Evolutionary conservation across 1,140 invertebrate species (phyloP).

Genomic region (Conus ventricosus): DNA sequence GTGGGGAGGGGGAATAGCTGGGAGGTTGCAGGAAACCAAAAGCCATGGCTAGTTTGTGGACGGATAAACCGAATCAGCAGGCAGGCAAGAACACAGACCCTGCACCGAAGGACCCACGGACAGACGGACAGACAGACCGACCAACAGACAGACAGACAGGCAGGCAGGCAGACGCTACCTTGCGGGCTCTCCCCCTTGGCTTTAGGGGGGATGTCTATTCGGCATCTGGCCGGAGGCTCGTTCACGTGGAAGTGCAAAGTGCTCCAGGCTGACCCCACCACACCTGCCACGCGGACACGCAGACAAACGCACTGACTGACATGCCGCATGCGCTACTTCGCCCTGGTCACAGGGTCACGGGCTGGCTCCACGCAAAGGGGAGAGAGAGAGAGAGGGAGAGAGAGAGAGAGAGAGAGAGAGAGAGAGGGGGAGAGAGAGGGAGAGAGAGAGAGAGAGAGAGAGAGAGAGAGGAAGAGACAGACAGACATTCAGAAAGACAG

Average conservation of each 20-base stretch:
- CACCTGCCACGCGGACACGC: conserved; percentile 12
- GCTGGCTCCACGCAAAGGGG: no score
- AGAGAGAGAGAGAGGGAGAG: background rate
- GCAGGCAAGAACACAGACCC: no score
- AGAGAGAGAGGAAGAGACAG: background rate
- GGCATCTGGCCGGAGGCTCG: conserved; percentile 13
- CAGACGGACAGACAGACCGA: background rate
- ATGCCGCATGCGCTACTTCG: background rate
- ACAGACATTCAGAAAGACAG: background rate
- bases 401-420: conserved; percentile 13
- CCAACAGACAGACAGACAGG: background rate
- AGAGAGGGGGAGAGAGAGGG: conserved; percentile 14
- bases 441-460: conserved; percentile 5
- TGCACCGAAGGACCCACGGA: background rate
- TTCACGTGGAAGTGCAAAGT: background rate
- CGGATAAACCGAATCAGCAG: no score
- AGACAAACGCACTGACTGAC: conserved; percentile 15
- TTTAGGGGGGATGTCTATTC: conserved; percentile 29
- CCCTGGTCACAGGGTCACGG: no score
- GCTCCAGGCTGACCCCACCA: conserved; percentile 20
- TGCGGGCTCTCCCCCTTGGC: conserved; percentile 23
- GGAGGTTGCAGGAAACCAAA: no score
- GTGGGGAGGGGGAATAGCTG: no score
- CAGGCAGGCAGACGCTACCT: conserved; percentile 26
- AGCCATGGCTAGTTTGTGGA: no score